These are phyloP conservation scores for Chydorus sphaericus DNA, from an alignment of 2,888 invertebrate genomes.

Conservation along the genomic window DNA sequence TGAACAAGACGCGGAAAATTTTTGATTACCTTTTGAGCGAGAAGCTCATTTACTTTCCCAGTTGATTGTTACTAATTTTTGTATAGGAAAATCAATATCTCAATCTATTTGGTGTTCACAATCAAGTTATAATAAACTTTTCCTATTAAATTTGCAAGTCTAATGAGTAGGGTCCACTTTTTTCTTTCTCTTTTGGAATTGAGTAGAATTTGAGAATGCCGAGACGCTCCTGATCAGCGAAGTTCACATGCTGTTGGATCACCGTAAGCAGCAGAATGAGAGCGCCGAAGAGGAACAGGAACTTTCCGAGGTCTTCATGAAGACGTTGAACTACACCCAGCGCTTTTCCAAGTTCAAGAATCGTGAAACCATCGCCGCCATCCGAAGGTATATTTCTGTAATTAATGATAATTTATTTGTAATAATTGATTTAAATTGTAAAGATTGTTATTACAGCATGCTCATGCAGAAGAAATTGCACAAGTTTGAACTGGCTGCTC, in stretches of 20 bases:
- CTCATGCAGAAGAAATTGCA: slow-evolving; percentile 88
- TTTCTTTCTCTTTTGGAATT: slow-evolving; percentile 18
- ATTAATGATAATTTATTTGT: not conserved
- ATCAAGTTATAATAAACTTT: no score
- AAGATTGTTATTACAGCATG: slow-evolving; percentile 45
- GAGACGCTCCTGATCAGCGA: slow-evolving; percentile 93
- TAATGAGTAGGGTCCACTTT: no score
- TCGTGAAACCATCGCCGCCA: slow-evolving; percentile 91
- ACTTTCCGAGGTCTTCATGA: slow-evolving; percentile 95
- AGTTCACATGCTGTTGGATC: slow-evolving; percentile 89
- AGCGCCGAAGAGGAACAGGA: slow-evolving; percentile 97
- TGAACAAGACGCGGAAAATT: slow-evolving; percentile 72
- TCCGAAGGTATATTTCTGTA: slow-evolving; percentile 53
- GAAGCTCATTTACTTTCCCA: slow-evolving; percentile 11
- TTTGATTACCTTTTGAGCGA: slow-evolving; percentile 47
- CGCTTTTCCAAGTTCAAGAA: slow-evolving; percentile 96
- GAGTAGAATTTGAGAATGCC: slow-evolving; percentile 90
- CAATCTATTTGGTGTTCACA: slow-evolving; percentile 16
- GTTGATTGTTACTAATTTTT: not conserved
- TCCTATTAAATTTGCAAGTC: no score
- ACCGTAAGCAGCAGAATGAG: slow-evolving; percentile 94
- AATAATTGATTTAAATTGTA: not conserved
- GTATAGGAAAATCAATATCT: not conserved
- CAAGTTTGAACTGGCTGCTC: slow-evolving; percentile 92
- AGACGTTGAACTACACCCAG: slow-evolving; percentile 89